phyloP scores from a whole-genome alignment of 64 coral and sea anemone species.

The Porites lutea region DNA sequence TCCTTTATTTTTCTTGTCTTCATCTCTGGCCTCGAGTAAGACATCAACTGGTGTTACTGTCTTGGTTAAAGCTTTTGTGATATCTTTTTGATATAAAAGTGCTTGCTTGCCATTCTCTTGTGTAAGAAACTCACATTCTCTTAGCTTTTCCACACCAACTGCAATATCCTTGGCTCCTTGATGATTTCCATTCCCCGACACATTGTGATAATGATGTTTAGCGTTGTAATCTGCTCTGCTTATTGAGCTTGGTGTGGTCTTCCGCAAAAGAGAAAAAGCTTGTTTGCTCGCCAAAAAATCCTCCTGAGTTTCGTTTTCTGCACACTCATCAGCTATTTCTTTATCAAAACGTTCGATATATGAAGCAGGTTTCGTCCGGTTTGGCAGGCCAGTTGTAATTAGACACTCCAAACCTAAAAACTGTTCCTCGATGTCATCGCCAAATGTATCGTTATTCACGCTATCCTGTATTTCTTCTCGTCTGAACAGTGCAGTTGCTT shows the following conservation, averaged over 20 bases:
- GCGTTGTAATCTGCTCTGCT: neutral
- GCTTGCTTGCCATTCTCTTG: neutral
- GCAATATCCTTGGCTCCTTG: neutral
- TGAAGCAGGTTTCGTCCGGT: neutral
- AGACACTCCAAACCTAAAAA: slow-evolving; percentile 3
- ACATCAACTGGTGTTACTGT: neutral
- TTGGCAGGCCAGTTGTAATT: neutral
- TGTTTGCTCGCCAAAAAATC: neutral
- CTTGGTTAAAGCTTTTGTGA: too few species aligned
- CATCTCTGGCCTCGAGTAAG: neutral
- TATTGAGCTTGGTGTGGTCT: neutral
- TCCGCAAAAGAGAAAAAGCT: neutral
- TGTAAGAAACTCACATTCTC: too few species aligned
- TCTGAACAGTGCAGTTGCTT: neutral
- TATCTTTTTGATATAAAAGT: too few species aligned
- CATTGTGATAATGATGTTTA: neutral
- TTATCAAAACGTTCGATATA: neutral
- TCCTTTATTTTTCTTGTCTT: neutral
- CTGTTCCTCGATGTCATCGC: neutral
- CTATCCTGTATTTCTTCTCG: neutral
- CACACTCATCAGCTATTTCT: neutral
- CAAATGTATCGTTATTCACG: neutral
- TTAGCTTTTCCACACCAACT: too few species aligned
- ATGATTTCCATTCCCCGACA: neutral
- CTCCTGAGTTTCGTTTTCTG: neutral